Conservation (phyloP, 2,797 vertebrate genomes). For the Eupleurogrammus muticus region DNA sequence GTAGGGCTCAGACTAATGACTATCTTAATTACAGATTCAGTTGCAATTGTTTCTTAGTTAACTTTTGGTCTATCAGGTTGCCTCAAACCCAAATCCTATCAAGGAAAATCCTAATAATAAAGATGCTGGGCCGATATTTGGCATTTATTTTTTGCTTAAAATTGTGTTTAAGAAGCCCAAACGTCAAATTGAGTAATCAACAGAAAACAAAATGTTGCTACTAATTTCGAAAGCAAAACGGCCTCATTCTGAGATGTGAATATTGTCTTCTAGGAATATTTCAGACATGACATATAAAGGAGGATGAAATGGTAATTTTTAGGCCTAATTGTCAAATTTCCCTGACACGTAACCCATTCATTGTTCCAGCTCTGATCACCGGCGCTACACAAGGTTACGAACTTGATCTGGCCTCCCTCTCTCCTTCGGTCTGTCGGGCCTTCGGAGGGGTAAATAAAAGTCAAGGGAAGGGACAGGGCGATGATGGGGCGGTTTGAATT, state of each 20-base stretch:
- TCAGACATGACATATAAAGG: neutral
- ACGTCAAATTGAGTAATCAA: too few species aligned
- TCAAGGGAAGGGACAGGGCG: slow-evolving; percentile 1
- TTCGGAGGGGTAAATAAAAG: neutral
- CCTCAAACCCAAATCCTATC: neutral
- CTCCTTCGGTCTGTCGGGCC: too few species aligned
- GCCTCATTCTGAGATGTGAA: neutral
- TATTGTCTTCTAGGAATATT: neutral
- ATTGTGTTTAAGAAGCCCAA: too few species aligned
- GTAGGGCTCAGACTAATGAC: neutral
- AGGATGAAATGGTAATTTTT: neutral
- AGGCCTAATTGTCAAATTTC: too few species aligned
- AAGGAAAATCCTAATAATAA: neutral
- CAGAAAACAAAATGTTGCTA: neutral
- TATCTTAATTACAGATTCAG: neutral
- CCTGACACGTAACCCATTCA: neutral
- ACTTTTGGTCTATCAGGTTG: neutral
- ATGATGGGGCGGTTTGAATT: slow-evolving; percentile 21
- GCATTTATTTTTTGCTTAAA: neutral
- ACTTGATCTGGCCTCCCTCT: neutral
- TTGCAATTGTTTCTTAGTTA: neutral
- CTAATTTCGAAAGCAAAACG: neutral
- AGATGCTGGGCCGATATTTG: neutral
- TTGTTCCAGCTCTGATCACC: neutral
- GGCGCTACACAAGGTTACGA: neutral